Conservation (phyloP, 2,797 vertebrate species). For the Lutjanus campechanus region DNA sequence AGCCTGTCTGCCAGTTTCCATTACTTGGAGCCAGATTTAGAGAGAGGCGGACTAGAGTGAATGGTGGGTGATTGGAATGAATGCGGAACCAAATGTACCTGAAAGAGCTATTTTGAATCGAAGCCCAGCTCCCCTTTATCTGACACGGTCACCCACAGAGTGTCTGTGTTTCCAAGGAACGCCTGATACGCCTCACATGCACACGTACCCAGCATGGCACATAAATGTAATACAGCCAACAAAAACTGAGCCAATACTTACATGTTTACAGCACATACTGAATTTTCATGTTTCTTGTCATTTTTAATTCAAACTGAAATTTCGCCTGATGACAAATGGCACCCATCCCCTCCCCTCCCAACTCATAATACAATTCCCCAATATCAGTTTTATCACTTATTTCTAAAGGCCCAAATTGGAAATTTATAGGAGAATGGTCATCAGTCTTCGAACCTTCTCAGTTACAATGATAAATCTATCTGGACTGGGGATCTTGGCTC, state of each 20-base stretch:
- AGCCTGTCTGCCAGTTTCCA: constrained; percentile 77
- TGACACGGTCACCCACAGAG: constrained; percentile 54
- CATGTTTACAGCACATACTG: not conserved
- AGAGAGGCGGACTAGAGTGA: constrained; percentile 49
- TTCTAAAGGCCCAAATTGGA: constrained; percentile 52
- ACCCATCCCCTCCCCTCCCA: not conserved
- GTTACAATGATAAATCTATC: constrained; percentile 67
- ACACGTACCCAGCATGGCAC: constrained; percentile 5
- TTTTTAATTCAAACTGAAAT: constrained; percentile 17
- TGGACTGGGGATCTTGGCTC: constrained; percentile 55
- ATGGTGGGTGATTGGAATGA: constrained; percentile 59
- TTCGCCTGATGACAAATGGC: constrained; percentile 36
- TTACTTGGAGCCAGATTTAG: constrained; percentile 65
- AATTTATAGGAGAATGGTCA: constrained; percentile 44
- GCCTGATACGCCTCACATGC: not conserved
- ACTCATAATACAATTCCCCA: constrained; percentile 9
- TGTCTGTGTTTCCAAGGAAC: constrained; percentile 7
- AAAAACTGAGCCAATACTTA: not conserved
- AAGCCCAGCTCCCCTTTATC: constrained; percentile 23
- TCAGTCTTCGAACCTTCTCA: constrained; percentile 62
- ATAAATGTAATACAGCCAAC: not conserved
- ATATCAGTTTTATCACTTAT: constrained; percentile 49
- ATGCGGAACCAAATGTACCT: constrained; percentile 62
- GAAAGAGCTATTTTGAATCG: constrained; percentile 60
- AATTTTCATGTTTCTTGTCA: constrained; percentile 11